Conservation (phyloP, 2,888 invertebrate species). For the Drosophila helvetica region DNA sequence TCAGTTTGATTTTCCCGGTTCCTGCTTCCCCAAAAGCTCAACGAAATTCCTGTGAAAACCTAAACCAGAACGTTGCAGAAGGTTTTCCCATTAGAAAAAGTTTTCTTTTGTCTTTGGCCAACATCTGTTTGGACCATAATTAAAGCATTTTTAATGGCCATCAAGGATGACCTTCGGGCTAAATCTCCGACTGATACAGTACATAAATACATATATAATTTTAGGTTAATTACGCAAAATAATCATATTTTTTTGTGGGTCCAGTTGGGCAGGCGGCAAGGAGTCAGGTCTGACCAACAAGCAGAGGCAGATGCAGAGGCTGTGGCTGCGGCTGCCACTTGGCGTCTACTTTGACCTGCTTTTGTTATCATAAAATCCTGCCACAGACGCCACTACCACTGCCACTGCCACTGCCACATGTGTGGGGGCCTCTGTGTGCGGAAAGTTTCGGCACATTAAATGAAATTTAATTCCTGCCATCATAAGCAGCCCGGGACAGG, state of each 20-base stretch:
- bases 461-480: conserved; percentile 78
- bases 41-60: not conserved
- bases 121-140: conserved; percentile 45
- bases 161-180: conserved; percentile 56
- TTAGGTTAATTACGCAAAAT: conserved; percentile 74
- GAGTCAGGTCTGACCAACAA: not conserved
- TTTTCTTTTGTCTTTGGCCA: conserved; percentile 35
- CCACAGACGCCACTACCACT: conserved; percentile 46
- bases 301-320: not conserved
- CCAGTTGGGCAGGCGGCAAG: conserved; percentile 17
- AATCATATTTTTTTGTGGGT: conserved; percentile 64
- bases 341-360: conserved; percentile 63
- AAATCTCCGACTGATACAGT: conserved; percentile 49
- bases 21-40: not conserved
- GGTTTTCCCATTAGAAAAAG: conserved; percentile 30
- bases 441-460: conserved; percentile 75
- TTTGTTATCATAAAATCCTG: conserved; percentile 75
- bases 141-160: conserved; percentile 49
- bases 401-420: conserved; percentile 24
- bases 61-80: not conserved
- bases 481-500: conserved; percentile 65
- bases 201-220: conserved; percentile 64
- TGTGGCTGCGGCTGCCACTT: conserved; percentile 19
- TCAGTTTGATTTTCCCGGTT: not conserved
- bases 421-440: conserved; percentile 49